phyloP scores from a whole-genome alignment of 92 coral and sea anemone genomes.

The Phenganax marumi region DNA sequence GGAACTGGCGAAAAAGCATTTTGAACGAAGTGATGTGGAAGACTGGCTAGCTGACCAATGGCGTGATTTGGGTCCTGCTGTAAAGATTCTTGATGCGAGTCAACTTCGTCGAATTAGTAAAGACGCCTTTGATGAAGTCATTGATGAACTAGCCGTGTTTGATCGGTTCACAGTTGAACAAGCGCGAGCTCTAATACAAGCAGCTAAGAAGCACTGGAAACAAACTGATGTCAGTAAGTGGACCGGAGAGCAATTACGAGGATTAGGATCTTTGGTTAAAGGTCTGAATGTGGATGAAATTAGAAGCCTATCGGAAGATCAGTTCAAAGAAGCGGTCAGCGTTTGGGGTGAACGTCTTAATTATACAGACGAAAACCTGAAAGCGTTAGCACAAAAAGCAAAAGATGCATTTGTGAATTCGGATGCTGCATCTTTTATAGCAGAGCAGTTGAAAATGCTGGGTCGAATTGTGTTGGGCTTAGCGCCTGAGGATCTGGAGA shows the following conservation, averaged over 20 bases:
- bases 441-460: constrained; percentile 70
- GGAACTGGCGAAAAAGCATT: constrained; percentile 79
- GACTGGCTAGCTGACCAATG: constrained; percentile 82
- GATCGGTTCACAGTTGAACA: constrained; percentile 65
- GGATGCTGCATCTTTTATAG: constrained; percentile 70
- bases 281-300: constrained; percentile 74
- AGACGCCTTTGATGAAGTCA: constrained; percentile 73
- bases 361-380: constrained; percentile 65
- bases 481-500: constrained; percentile 76
- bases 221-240: constrained; percentile 74
- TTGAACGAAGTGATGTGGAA: constrained; percentile 79
- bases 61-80: constrained; percentile 93
- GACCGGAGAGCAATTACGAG: constrained; percentile 79
- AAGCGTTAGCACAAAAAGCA: constrained; percentile 76
- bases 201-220: constrained; percentile 81
- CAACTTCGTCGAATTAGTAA: constrained; percentile 81
- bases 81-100: constrained; percentile 71
- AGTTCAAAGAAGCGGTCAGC: constrained; percentile 84
- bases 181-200: constrained; percentile 74
- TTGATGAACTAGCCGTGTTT: constrained; percentile 71
- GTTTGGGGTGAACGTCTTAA: constrained; percentile 79
- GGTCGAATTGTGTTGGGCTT: constrained; percentile 96
- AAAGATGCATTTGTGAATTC: constrained; percentile 72
- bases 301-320: constrained; percentile 57
- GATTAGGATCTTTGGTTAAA: constrained; percentile 82